Evolutionary conservation across 2,113 vertebrate genomes (phyloP).

Genomic region (Gallinago jamesoni): DNA sequence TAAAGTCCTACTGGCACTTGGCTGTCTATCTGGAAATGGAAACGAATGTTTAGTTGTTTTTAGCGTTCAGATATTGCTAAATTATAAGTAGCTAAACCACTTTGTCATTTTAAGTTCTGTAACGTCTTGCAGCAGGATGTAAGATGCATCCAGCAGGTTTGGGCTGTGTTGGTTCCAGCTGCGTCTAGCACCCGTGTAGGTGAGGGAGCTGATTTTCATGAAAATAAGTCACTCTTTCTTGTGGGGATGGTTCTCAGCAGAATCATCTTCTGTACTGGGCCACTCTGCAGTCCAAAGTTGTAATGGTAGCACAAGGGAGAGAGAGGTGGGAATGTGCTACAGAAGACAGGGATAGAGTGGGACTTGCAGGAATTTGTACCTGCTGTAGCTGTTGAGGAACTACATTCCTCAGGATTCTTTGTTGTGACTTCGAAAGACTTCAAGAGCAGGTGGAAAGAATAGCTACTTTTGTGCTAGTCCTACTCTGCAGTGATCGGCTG

Average conservation of each 20-base stretch:
- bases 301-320: not conserved
- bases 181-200: rapidly evolving
- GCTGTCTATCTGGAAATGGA: not conserved
- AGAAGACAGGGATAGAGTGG: not conserved
- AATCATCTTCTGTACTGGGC: not conserved
- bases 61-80: not conserved
- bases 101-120: not conserved
- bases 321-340: not conserved
- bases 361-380: not conserved
- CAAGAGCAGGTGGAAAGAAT: not conserved
- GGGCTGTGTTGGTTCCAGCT: not conserved
- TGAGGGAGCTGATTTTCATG: not conserved
- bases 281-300: rapidly evolving
- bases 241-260: not conserved
- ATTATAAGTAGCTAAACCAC: not conserved
- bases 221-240: not conserved
- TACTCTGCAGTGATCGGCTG: not conserved
- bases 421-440: not conserved
- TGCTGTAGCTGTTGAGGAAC: not conserved
- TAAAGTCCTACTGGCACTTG: not conserved
- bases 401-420: not conserved
- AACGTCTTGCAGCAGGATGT: rapidly evolving
- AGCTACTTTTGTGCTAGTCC: not conserved
- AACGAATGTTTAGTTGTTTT: not conserved
- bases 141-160: not conserved